Evolutionary conservation across 2,113 vertebrate species (phyloP), one percentile per base, ranked within the genome.

Genomic region (Chlorocebus sabaeus): DNA sequence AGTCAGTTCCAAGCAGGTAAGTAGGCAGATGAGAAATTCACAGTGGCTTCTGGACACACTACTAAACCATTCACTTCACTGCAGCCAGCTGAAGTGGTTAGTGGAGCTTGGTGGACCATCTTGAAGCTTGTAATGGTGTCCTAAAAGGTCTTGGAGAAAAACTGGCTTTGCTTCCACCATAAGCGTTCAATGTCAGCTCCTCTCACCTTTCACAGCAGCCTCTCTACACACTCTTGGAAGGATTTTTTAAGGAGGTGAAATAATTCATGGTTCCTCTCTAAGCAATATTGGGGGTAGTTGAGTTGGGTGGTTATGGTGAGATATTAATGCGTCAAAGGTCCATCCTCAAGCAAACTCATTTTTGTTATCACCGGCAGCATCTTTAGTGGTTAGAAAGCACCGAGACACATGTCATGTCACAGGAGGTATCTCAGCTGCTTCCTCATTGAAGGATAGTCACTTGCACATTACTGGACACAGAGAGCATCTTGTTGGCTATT

Each of bases 401-500:
- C 1, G 14, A 67, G 11, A 35, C 32, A 3, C 32, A 0, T 38
- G 43, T 13, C 35, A 35, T 12, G 38, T 92, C 67, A 92, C 67
- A 61, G 48, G 35, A 32, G 35, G 68, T 2, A 14, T 9, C 38
- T 13, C 35, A 3, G 70, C 38, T 3, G 76, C 57, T 32, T 45
- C 61, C 35, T 6, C 6, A 1, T 3, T 30, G 32, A 48, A 17
- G 9, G 6, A 45, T 22, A 5, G 38, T n/a, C 27, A 11, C n/a
- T 55, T 16, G 5, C 5, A 32, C 8, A 8, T 18, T 13, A 4
- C 4, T 10, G 6, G 45, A 23, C 57, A 57, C 5, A 43, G 45
- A 83, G 30, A 55, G 12, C 13, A 55, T n/a, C 18, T 48, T 12
- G 1, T 0, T 0, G 2, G 30, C 40, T 14, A 1, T 48, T 73